These are phyloP conservation scores for Eupithecia subumbrata DNA, from an alignment of 2,888 invertebrate species.

Conservation along the genomic window DNA sequence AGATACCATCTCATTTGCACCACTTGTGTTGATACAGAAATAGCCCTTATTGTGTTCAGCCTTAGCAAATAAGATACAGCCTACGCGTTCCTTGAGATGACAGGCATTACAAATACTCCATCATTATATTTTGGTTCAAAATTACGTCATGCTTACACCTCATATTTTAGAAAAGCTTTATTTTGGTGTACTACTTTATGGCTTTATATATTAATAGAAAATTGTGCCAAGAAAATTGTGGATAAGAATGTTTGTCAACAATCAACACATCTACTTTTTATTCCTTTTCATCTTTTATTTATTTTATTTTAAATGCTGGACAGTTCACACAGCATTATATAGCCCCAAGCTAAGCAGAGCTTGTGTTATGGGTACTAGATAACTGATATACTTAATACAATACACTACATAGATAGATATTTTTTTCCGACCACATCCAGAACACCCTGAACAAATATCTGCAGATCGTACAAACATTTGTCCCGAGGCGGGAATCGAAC, in stretches of 20 bases:
- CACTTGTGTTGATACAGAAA: conserved; percentile 13
- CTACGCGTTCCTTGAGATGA: conserved; percentile 14
- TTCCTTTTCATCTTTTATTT: neutral
- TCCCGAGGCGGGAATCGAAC: too few species aligned
- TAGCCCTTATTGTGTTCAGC: conserved; percentile 14
- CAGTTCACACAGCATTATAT: too few species aligned
- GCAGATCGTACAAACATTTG: too few species aligned
- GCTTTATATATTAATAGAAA: neutral
- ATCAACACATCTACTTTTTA: neutral
- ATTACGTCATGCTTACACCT: neutral
- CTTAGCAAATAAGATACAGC: conserved; percentile 5
- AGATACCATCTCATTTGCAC: conserved; percentile 9
- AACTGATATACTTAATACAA: too few species aligned
- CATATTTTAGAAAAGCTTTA: neutral
- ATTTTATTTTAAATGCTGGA: too few species aligned
- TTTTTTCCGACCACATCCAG: too few species aligned
- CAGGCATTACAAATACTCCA: conserved; percentile 4
- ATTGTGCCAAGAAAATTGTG: neutral
- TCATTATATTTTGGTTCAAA: conserved; percentile 10
- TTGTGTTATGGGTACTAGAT: too few species aligned
- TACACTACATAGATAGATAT: too few species aligned
- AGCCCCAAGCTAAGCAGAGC: too few species aligned
- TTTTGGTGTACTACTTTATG: neutral
- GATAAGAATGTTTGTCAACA: neutral
- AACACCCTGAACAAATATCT: too few species aligned